Base-by-base conservation (phyloP, 2,888 invertebrate species). In the Nipponacmea schrenckii region DNA sequence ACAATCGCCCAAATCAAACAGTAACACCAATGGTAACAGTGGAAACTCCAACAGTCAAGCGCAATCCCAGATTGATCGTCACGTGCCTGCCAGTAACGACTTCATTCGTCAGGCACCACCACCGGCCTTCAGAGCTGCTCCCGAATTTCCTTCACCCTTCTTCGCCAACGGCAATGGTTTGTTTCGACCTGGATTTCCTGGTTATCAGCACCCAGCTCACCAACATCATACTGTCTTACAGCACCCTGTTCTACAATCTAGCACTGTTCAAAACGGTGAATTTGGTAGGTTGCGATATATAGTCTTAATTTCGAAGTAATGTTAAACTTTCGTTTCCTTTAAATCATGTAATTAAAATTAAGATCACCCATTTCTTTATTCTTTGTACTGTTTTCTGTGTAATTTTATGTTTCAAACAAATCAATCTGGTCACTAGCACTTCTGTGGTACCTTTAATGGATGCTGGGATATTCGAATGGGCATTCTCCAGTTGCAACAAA, bases 111-210 rank as follows among this genome's bases (percentile, higher is more conserved):
- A 83, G 72, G 78, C 82, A 7, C 83, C 84, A 0, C 82, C 84
- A 2, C 77, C 83, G 20, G 82, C 84, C 71, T 85, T 86, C 74
- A 76, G 85, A 75, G 84, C 85, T 39, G 83, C 86, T 14, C 87
- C 85, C 64, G 86, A 87, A 65, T 85, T 87, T 76, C 84, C 83
- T 46, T 83, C 86, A 71, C 85, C 86, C 26, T 87, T 87, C 79
- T 87, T 88, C 77, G 77, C 86, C 66, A 87, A 86, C 71, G 84
- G 86, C 56, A 87, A 87, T 72, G 86, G 87, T n/a, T 76, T 88
- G 70, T 88, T 88, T 77, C 83, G 88, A 64, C 87, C 88, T 20
- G 85, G 85, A 31, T 85, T 86, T 70, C 81, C 84, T n/a, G 79
- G 81, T 62, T 84, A 84, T 74, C 85, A 85, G 72, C 85, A 84